A percentile compares a stretch with the other conserved stretches of the same genome.
phyloP scores from a whole-genome alignment of 2,888 invertebrate species.

The Julus scanicus region DNA sequence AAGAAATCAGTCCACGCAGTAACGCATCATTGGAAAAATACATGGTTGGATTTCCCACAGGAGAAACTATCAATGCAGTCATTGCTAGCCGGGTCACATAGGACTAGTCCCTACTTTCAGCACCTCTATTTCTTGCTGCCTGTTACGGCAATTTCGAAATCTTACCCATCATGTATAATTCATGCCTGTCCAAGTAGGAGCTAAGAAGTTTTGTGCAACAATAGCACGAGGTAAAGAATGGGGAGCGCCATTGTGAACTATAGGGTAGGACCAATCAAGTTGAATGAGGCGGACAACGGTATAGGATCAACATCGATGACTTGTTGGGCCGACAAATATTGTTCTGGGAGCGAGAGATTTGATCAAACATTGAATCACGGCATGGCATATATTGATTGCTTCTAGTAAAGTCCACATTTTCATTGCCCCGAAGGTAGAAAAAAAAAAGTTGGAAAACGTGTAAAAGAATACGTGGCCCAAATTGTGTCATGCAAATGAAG shows the following conservation, averaged over 20 bases:
- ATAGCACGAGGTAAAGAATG: not conserved
- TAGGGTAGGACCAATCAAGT: constrained; percentile 36
- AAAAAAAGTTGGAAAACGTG: not conserved
- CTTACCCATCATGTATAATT: constrained; percentile 53
- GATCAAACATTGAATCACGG: constrained; percentile 47
- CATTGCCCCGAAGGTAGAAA: not conserved
- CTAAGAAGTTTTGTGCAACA: constrained; percentile 8
- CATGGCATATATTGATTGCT: constrained; percentile 47
- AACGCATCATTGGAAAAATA: constrained; percentile 46
- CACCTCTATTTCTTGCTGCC: not conserved
- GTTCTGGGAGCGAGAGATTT: constrained; percentile 49
- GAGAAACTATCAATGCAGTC: constrained; percentile 52
- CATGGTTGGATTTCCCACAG: constrained; percentile 51
- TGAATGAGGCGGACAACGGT: constrained; percentile 42
- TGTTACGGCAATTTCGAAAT: constrained; percentile 51
- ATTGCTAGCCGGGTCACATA: constrained; percentile 54
- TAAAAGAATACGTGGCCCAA: not conserved
- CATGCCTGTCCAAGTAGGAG: constrained; percentile 51
- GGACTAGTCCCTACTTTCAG: constrained; percentile 45
- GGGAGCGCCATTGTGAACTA: constrained; percentile 26
- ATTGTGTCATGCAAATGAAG: not conserved
- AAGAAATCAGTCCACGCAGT: constrained; percentile 52
- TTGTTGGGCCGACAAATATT: constrained; percentile 49
- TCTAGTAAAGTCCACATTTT: not conserved
- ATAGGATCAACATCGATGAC: constrained; percentile 5